Base-by-base conservation (phyloP, 1,140 invertebrate genomes). In the Wiebesia pumilae region DNA sequence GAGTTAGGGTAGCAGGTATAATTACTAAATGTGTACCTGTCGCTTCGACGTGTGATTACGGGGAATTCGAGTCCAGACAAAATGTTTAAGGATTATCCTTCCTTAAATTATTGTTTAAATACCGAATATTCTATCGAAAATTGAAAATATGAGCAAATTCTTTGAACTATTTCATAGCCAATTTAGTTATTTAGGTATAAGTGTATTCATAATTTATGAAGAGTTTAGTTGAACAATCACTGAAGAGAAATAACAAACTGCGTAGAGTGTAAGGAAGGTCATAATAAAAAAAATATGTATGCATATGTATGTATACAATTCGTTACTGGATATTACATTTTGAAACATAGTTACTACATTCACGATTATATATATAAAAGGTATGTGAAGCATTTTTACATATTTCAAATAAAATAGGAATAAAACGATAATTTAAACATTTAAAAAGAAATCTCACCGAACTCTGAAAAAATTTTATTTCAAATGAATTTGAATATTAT, bases 311-410 rank as follows among this genome's bases (percentile, higher is more conserved):
- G n/a, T n/a, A n/a, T n/a, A n/a, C n/a, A n/a, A n/a, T n/a, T n/a
- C n/a, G n/a, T n/a, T n/a, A n/a, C n/a, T n/a, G n/a, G n/a, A n/a
- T n/a, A n/a, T n/a, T n/a, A n/a, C n/a, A n/a, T n/a, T n/a, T n/a
- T n/a, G n/a, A n/a, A n/a, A n/a, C n/a, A n/a, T n/a, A n/a, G n/a
- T n/a, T n/a, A n/a, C n/a, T n/a, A n/a, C n/a, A n/a, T n/a, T n/a
- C n/a, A n/a, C n/a, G n/a, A n/a, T 47, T 47, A 47, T 7, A 47
- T 14, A 14, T 47, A 7, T 47, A 47, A 47, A 75, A 65, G 62
- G 80, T 81, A 67, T 43, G 80, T 81, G 80, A 81, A 81, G 80
- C 80, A 81, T 81, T 81, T 81, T 81, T 67, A 43, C 19, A 80
- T 14, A 33, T 19, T 79, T 79, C 4, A 47, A n/a, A n/a, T n/a